Base-by-base conservation (phyloP, 2,888 invertebrate species). In the Apamea sordens region DNA sequence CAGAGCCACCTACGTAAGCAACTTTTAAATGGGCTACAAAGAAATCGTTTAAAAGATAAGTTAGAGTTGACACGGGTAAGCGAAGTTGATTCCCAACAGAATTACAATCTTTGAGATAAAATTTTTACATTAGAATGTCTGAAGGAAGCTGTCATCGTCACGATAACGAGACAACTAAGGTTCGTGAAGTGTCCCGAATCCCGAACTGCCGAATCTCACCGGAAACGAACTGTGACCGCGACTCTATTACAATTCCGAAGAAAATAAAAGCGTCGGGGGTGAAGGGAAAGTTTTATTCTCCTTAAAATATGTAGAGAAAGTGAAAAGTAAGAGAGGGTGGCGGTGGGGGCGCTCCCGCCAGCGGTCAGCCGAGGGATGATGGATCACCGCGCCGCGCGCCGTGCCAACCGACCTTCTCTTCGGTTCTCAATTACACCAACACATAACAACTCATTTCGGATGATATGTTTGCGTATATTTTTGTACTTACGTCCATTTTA, bases 241-340 rank as follows among this genome's bases (percentile, higher is more conserved):
- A 92, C 93, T 94, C 94, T 94, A 93, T 95, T 93, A 94, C 93
- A 92, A 92, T 92, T 93, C 92, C 90, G 87, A 92, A 92, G 94
- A 94, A 94, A 95, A 95, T 95, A 95, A 94, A 94, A 93, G 92
- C 93, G 90, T 91, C 92, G 89, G 93, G 93, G 94, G 94, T 92
- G 92, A 94, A 94, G 94, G 92, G 94, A 96, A 97, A 96, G 94
- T 96, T 97, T 96, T 95, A 95, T 95, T 96, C 96, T 96, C 94
- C 95, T 96, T 97, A 96, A 97, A 97, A 97, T 97, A 97, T 97
- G 97, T 97, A 97, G 97, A 96, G 97, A 95, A 96, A 96, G 97
- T 96, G 97, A 96, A 97, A 96, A 97, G 96, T 96, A 96, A 95
- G 95, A 94, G 94, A 93, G 94, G 93, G 93, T 93, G 91, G 92